These are phyloP conservation scores for Notarius quadriscutis DNA, from an alignment of 2,113 vertebrate genomes.

Conservation along the genomic window DNA sequence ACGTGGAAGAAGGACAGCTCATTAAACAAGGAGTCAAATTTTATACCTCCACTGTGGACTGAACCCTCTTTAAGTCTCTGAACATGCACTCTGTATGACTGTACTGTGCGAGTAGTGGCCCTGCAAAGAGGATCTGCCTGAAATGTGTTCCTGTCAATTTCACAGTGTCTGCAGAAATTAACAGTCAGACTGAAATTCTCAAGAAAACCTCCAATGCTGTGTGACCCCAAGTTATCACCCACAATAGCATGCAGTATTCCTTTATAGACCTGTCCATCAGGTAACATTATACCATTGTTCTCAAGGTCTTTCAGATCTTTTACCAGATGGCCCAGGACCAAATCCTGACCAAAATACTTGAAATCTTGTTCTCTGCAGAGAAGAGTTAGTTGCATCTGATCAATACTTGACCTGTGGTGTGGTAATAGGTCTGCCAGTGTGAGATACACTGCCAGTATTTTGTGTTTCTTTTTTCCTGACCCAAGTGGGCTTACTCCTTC, in stretches of 20 bases:
- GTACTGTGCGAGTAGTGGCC: background rate
- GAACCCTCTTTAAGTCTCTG: no score
- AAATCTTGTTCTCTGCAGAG: conserved; percentile 47
- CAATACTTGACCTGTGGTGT: conserved; percentile 46
- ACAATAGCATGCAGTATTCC: no score
- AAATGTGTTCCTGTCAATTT: background rate
- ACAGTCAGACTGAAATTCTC: conserved; percentile 43
- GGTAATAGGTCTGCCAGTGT: conserved; percentile 42
- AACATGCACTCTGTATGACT: no score
- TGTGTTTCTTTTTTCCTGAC: conserved; percentile 53
- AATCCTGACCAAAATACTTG: conserved; percentile 40
- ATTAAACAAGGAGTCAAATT: background rate
- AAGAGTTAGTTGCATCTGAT: conserved; percentile 48
- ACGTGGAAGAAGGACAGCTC: background rate
- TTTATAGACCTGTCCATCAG: no score
- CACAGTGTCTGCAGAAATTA: conserved; percentile 47
- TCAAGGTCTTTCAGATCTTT: conserved; percentile 18
- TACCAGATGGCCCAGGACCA: background rate
- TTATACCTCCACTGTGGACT: background rate
- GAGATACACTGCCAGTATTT: conserved; percentile 47
- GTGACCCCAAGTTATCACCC: no score
- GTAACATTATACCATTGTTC: background rate
- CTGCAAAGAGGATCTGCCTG: background rate
- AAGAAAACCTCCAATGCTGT: conserved; percentile 40
- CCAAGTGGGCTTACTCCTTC: conserved; percentile 37